These are phyloP conservation scores for Uloborus diversus DNA, from an alignment of 1,140 invertebrate species.

Conservation along the genomic window DNA sequence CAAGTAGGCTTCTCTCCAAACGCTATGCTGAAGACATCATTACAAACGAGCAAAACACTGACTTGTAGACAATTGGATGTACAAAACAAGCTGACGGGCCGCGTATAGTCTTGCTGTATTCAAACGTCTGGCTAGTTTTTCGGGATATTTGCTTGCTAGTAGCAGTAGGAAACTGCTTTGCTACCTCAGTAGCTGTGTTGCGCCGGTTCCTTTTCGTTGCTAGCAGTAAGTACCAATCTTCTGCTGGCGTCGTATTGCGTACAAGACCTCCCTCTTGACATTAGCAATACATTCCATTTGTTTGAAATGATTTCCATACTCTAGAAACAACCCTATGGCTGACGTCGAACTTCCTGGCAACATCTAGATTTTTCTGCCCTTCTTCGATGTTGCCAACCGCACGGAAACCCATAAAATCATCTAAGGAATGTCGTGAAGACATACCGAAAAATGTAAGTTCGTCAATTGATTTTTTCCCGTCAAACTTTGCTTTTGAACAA, in stretches of 20 bases:
- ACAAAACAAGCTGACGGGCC: not conserved
- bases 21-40: not conserved
- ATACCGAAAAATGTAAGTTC: not conserved
- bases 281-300: conserved; percentile 3
- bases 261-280: too few species aligned
- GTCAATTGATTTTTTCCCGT: not conserved
- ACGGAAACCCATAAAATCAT: not conserved
- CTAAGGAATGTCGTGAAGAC: not conserved
- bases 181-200: not conserved
- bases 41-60: not conserved
- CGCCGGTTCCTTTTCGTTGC: not conserved
- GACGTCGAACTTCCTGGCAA: not conserved
- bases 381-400: not conserved
- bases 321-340: conserved; percentile 3
- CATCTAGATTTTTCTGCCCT: not conserved
- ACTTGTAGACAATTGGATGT: not conserved
- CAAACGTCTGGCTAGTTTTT: not conserved
- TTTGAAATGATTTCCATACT: conserved; percentile 14
- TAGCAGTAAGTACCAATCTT: not conserved
- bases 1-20: not conserved
- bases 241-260: not conserved
- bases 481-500: not conserved
- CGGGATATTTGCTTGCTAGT: not conserved
- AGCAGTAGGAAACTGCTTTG: not conserved
- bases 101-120: not conserved